Evolutionary conservation across 2,888 invertebrate species (phyloP).

Genomic region (Steinernema hermaphroditum): DNA sequence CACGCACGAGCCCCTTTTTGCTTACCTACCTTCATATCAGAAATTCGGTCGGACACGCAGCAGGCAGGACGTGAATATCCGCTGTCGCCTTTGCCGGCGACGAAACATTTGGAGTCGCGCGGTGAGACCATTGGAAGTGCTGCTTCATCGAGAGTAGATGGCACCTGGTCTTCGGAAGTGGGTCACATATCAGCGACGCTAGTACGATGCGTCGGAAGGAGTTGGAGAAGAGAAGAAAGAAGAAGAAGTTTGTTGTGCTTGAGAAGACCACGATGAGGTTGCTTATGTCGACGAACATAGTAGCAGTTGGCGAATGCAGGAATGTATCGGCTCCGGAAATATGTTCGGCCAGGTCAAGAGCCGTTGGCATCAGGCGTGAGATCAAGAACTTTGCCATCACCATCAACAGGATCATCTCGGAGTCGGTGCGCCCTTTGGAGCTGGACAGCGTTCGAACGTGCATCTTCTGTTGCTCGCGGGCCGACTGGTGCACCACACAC

Average conservation of each 20-base stretch:
- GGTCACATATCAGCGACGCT: neutral
- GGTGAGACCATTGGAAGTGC: conserved; percentile 6
- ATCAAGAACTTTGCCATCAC: conserved; percentile 43
- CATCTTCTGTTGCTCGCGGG: conserved; percentile 29
- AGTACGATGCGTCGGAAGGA: conserved; percentile 39
- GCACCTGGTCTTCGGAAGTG: neutral
- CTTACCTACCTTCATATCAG: conserved; percentile 4
- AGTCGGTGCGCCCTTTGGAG: conserved; percentile 13
- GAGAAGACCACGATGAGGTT: conserved; percentile 44
- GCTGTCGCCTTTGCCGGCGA: neutral
- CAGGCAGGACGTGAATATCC: neutral
- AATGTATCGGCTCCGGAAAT: conserved; percentile 42
- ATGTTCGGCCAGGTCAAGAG: conserved; percentile 45
- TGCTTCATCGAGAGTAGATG: conserved; percentile 19
- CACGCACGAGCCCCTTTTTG: neutral
- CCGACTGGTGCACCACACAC: conserved; percentile 35
- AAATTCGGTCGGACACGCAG: neutral
- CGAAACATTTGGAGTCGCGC: neutral
- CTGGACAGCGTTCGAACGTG: neutral
- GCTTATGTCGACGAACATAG: conserved; percentile 44
- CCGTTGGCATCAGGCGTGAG: conserved; percentile 49
- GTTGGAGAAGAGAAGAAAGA: conserved; percentile 45
- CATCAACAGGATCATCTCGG: conserved; percentile 27
- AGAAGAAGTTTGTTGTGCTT: conserved; percentile 43
- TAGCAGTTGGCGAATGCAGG: conserved; percentile 34